A percentile compares a stretch with the other conserved stretches of the same genome.
Conservation (phyloP, 1,140 invertebrate genomes). For the Heliothis subflexa region DNA sequence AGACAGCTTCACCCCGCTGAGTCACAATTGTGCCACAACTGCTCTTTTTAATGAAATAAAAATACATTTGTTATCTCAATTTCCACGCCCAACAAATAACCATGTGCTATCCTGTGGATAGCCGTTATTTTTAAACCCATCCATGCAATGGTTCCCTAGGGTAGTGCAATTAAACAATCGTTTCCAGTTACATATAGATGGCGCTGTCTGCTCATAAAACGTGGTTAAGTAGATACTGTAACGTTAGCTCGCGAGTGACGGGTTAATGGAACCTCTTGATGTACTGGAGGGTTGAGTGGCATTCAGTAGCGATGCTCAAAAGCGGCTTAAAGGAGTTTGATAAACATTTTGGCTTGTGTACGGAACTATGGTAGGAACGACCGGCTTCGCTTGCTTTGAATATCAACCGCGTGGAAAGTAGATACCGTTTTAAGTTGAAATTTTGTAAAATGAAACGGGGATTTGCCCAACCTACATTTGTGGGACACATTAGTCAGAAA, state of each 20-base stretch:
- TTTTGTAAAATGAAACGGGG: neutral
- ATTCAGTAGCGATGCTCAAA: conserved; percentile 20
- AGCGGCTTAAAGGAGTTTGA: conserved; percentile 14
- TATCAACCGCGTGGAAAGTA: neutral
- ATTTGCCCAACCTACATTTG: neutral
- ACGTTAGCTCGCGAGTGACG: conserved; percentile 31
- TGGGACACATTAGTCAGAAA: neutral
- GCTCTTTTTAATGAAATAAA: neutral
- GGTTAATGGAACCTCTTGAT: conserved; percentile 36
- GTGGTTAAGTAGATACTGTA: conserved; percentile 3
- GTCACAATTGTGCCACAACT: neutral
- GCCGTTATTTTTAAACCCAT: conserved; percentile 30
- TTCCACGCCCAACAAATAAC: conserved; percentile 35
- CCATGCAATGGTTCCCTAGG: conserved; percentile 35
- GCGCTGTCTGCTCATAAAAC: conserved; percentile 33
- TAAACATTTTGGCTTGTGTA: conserved; percentile 6
- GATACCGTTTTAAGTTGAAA: neutral
- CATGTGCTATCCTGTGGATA: conserved; percentile 12
- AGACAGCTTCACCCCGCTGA: neutral
- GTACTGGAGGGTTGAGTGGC: neutral
- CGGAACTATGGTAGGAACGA: neutral
- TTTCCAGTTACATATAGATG: conserved; percentile 41
- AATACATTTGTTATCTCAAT: conserved; percentile 26
- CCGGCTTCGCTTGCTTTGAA: conserved; percentile 8
- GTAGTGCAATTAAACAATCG: conserved; percentile 34